Base-by-base conservation (phyloP, 2,113 vertebrate species). In the Parus major region DNA sequence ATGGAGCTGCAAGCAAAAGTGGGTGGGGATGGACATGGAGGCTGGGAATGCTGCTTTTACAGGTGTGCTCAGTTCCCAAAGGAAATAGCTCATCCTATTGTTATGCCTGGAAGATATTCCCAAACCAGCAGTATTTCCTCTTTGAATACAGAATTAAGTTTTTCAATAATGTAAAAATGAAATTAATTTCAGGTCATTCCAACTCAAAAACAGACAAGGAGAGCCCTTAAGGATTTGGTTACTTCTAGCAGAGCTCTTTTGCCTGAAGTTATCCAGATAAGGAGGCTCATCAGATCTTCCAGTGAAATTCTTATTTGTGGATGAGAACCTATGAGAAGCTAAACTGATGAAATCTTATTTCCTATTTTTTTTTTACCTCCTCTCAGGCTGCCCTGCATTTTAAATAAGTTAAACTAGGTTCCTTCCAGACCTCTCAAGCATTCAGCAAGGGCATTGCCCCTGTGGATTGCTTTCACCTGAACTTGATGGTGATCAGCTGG, bases 181-280 rank as follows among this genome's bases (percentile, higher is more conserved):
- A 86, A 90, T 88, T 57, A 77, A 77, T 93, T 90, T 86, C 55
- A 83, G 66, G 70, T 82, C 19, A 79, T 64, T 92, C 76, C 65
- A 84, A 59, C 27, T 85, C 55, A 69, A 79, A 89, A 59, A 3
- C 27, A 88, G 86, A 68, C 31, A 63, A 46, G 25, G 4, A 8
- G 33, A 82, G 15, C 47, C 52, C 66, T 50, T 65, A 36, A 79
- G 46, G 75, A 90, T 80, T 7, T 35, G 28, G 9, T 5, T 90
- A 53, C 28, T 23, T 80, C 36, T 85, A 39, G 35, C 29, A 87
- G 36, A 87, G 13, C 35, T 56, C 24, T 81, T 95, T 85, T 95
- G 66, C 75, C 63, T 64, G 27, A 39, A 49, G 66, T 88, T 69
- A 87, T 76, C 17, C 36, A 72, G 41, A 75, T 55, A 91, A 66